Conservation (phyloP, 2,113 vertebrate genomes). For the Tachycineta bicolor region DNA sequence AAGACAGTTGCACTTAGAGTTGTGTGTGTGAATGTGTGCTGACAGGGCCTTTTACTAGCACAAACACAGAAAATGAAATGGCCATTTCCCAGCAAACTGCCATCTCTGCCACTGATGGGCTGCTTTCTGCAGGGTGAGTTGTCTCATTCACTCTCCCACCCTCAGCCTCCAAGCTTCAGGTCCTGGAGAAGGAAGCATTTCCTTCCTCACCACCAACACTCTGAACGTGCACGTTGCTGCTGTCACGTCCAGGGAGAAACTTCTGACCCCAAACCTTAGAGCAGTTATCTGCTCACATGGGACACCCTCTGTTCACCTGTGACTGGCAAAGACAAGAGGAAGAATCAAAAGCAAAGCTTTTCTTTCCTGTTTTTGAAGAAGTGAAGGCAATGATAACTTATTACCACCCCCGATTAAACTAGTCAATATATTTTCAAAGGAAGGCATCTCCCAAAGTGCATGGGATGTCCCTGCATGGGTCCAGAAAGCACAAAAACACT, state of each 20-base stretch:
- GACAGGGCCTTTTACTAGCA: slow-evolving; percentile 38
- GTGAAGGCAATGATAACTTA: background rate
- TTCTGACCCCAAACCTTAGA: background rate
- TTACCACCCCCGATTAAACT: background rate
- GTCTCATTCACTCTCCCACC: background rate
- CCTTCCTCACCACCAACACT: background rate
- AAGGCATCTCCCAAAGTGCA: background rate
- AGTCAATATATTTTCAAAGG: background rate
- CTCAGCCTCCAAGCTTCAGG: background rate
- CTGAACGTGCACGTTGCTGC: background rate
- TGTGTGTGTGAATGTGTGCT: background rate
- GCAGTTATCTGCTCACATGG: background rate
- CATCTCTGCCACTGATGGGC: background rate
- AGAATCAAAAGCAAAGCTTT: background rate
- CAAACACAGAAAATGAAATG: background rate
- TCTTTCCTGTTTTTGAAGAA: background rate
- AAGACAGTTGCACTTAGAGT: slow-evolving; percentile 51
- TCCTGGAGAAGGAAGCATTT: background rate
- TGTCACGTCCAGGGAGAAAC: background rate
- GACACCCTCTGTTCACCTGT: accelerated
- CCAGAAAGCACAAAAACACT: background rate
- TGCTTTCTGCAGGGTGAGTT: background rate
- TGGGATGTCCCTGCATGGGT: background rate
- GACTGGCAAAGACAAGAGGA: background rate
- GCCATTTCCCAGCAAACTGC: slow-evolving; percentile 14